Percentiles rank a stretch among this genome's conserved stretches.
Evolutionary conservation across 2,113 vertebrate genomes (phyloP).

Genomic region (Aphelocoma coerulescens): DNA sequence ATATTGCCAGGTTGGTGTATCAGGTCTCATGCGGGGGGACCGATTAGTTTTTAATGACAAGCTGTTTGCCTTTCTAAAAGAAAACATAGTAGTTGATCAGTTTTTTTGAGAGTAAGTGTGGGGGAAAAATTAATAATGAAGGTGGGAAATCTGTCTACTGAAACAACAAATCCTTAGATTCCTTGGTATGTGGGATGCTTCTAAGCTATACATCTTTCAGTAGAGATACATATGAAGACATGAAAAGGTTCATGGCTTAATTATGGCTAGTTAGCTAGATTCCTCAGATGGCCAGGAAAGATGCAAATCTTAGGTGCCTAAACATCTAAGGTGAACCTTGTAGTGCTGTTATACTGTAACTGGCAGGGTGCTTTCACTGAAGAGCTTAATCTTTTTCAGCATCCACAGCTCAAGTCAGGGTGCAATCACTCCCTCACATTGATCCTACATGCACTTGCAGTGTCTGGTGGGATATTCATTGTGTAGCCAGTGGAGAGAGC

Average conservation of each 20-base stretch:
- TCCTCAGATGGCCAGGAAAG: neutral
- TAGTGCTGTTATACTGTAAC: neutral
- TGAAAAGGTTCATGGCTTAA: neutral
- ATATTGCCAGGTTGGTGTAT: neutral
- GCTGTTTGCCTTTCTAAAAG: neutral
- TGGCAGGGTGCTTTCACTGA: neutral
- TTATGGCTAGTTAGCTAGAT: neutral
- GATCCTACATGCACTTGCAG: neutral
- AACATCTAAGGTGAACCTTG: neutral
- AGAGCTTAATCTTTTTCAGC: neutral
- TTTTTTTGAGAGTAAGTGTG: neutral
- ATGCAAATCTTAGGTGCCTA: neutral
- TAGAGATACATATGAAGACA: neutral
- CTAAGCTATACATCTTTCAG: neutral
- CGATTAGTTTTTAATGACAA: neutral
- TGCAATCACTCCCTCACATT: neutral
- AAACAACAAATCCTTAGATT: neutral
- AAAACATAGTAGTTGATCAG: neutral
- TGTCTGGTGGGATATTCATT: accelerated
- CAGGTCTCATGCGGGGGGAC: accelerated
- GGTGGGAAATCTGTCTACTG: neutral
- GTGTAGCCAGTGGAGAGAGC: neutral
- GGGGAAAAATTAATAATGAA: neutral
- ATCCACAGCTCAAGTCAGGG: neutral
- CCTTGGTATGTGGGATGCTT: neutral